These are phyloP conservation scores for Rhodophaea formosa DNA, from an alignment of 2,888 invertebrate genomes.

Conservation along the genomic window DNA sequence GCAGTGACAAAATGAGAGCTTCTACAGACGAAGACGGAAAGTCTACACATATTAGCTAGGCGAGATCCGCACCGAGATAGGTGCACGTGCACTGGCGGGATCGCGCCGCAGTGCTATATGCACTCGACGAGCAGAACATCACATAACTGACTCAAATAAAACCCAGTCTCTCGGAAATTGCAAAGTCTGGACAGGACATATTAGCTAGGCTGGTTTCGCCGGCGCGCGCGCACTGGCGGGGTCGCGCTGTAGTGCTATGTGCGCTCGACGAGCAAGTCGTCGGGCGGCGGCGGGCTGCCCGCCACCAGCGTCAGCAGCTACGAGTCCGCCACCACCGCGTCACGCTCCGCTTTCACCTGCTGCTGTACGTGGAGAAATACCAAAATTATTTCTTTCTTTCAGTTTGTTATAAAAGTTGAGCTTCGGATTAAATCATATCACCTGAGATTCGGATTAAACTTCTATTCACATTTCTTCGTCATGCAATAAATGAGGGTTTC, in stretches of 20 bases:
- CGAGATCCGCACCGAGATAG: too few species aligned
- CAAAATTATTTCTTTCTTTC: constrained; percentile 8
- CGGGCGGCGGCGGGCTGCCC: constrained; percentile 36
- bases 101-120: too few species aligned
- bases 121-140: too few species aligned
- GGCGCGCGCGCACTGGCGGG: constrained; percentile 20
- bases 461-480: too few species aligned
- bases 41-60: too few species aligned
- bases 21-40: too few species aligned
- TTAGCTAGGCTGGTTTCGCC: not conserved
- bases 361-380: too few species aligned
- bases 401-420: not conserved
- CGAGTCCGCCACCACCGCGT: constrained; percentile 79
- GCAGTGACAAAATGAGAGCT: too few species aligned
- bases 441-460: too few species aligned
- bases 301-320: constrained; percentile 65
- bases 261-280: constrained; percentile 29
- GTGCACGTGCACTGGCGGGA: too few species aligned
- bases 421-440: too few species aligned
- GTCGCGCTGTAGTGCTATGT: constrained; percentile 25
- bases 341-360: constrained; percentile 87
- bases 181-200: not conserved
- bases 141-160: constrained; percentile 30
- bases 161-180: constrained; percentile 24
- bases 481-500: too few species aligned